A percentile compares a stretch with the other conserved stretches of the same genome.
phyloP scores from a whole-genome alignment of 2,797 vertebrate genomes.

The Rhadinocentrus ornatus region DNA sequence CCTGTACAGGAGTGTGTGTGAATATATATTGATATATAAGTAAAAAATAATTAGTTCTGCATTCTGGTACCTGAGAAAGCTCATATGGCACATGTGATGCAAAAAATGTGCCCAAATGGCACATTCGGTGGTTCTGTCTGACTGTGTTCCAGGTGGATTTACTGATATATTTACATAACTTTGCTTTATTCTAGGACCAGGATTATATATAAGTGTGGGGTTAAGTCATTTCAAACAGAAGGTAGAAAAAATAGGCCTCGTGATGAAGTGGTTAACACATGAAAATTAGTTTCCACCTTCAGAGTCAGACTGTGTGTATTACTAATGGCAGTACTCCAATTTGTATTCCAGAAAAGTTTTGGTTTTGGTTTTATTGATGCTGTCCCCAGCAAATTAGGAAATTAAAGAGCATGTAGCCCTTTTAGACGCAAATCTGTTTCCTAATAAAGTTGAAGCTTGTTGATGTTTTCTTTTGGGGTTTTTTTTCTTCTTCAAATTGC shows the following conservation, averaged over 20 bases:
- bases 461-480: conserved; percentile 47
- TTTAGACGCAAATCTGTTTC: conserved; percentile 56
- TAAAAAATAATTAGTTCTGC: background rate
- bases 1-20: no score
- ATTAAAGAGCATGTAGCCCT: conserved; percentile 39
- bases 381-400: conserved; percentile 23
- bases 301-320: conserved; percentile 12
- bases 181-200: background rate
- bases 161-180: conserved; percentile 4
- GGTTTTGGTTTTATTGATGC: conserved; percentile 1
- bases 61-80: no score
- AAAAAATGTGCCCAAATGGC: background rate
- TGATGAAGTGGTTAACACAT: conserved; percentile 18
- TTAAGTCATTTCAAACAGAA: background rate
- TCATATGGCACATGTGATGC: background rate
- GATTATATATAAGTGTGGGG: no score
- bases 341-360: background rate
- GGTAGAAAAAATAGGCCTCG: background rate
- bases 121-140: background rate
- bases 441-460: conserved; percentile 62
- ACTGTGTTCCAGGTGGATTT: background rate
- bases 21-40: background rate
- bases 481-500: conserved; percentile 28
- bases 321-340: conserved; percentile 1
- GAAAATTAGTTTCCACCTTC: conserved; percentile 49